A percentile compares a stretch with the other conserved stretches of the same genome.
These are phyloP conservation scores for Ladona fulva DNA, from an alignment of 1,140 invertebrate species.

Conservation along the genomic window DNA sequence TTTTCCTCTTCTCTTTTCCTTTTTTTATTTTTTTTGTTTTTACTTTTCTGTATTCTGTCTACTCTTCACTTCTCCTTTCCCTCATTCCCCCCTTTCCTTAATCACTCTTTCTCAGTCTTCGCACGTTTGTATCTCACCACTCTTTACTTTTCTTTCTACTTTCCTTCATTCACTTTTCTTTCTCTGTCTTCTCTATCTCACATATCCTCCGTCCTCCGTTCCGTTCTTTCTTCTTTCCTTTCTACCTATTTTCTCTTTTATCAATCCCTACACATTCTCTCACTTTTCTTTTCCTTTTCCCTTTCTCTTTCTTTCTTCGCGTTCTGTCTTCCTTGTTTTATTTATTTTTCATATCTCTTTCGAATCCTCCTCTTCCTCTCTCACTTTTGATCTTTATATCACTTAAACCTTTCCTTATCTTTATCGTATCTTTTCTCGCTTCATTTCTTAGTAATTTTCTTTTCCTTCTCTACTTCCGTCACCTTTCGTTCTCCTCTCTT, in stretches of 20 bases:
- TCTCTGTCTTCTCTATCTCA: neutral
- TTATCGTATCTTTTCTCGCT: too few species aligned
- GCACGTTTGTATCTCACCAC: neutral
- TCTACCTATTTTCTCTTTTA: neutral
- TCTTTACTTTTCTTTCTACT: neutral
- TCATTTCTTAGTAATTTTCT: too few species aligned
- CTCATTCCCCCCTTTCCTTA: neutral
- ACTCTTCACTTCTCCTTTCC: neutral
- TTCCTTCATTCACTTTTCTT: neutral
- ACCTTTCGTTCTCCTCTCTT: neutral
- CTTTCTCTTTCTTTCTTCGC: neutral
- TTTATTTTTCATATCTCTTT: neutral
- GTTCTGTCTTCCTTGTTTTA: neutral
- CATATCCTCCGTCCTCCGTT: neutral
- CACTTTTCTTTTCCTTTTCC: neutral
- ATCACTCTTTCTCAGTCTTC: neutral
- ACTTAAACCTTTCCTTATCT: too few species aligned
- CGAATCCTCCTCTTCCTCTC: neutral
- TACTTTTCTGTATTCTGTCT: neutral
- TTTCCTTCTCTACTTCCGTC: too few species aligned
- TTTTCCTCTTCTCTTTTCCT: neutral
- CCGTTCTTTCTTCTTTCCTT: neutral
- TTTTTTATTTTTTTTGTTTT: neutral
- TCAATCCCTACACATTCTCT: neutral
- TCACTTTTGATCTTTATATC: too few species aligned